Conservation (phyloP, 2,888 invertebrate species). For the Serripes groenlandicus region DNA sequence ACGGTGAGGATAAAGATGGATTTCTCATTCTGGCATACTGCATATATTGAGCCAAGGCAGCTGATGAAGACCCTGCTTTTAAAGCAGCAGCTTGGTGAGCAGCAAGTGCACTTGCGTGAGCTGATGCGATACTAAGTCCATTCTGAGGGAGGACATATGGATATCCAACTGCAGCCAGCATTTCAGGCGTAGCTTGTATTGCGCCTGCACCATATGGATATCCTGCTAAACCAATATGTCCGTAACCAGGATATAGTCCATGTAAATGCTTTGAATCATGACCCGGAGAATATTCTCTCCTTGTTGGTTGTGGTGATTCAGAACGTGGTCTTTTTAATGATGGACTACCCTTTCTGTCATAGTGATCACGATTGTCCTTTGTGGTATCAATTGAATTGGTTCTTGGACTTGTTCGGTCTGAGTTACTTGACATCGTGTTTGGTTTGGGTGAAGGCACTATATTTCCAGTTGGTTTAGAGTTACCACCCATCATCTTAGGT, state of each 20-base stretch:
- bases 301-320: constrained; percentile 53
- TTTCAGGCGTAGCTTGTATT: constrained; percentile 60
- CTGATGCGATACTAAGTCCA: constrained; percentile 64
- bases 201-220: constrained; percentile 51
- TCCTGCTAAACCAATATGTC: constrained; percentile 53
- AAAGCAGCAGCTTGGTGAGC: constrained; percentile 68
- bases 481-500: neutral
- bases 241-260: constrained; percentile 68
- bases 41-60: constrained; percentile 85
- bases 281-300: constrained; percentile 54
- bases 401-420: constrained; percentile 12
- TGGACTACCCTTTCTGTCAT: constrained; percentile 32
- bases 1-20: constrained; percentile 93
- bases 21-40: constrained; percentile 97
- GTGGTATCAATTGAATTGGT: neutral
- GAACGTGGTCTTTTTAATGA: constrained; percentile 57
- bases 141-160: constrained; percentile 62
- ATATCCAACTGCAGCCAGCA: constrained; percentile 65
- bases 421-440: neutral
- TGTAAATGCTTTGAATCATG: constrained; percentile 56
- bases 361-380: constrained; percentile 3
- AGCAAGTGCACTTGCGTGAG: constrained; percentile 69
- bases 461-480: neutral
- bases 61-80: constrained; percentile 60
- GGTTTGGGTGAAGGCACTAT: constrained; percentile 21